Percentiles rank a stretch among this genome's conserved stretches.
phyloP scores from a whole-genome alignment of 2,797 vertebrate genomes.

The Aythya fuligula region DNA sequence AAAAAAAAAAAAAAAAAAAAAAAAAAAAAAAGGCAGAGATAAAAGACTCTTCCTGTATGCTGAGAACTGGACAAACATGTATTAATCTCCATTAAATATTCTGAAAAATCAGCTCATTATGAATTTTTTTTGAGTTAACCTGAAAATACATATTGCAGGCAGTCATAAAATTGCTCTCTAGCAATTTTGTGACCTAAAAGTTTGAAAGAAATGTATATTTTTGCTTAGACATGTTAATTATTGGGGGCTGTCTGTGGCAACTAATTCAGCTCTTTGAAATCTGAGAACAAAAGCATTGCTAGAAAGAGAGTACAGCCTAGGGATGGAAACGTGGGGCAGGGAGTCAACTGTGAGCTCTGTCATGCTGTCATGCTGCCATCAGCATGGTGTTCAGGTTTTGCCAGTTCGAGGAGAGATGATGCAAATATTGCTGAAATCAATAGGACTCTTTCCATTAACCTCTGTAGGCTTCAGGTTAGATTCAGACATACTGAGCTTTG shows the following conservation, averaged over 20 bases:
- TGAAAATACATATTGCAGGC: not conserved
- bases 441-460: not conserved
- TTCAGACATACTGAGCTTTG: not conserved
- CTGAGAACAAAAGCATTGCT: not conserved
- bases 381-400: not conserved
- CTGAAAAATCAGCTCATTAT: constrained; percentile 21
- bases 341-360: not conserved
- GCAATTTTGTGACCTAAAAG: not conserved
- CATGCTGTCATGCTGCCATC: not conserved
- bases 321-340: not conserved
- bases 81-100: not conserved
- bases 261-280: constrained; percentile 30
- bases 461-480: not conserved
- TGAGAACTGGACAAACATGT: not conserved
- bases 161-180: not conserved
- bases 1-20: not conserved
- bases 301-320: not conserved
- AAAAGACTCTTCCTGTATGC: not conserved
- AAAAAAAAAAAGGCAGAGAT: not conserved
- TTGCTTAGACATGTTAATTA: not conserved
- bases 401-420: not conserved
- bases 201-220: not conserved
- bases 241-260: not conserved
- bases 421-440: not conserved
- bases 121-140: constrained; percentile 2